A percentile compares a stretch with the other conserved stretches of the same genome.
phyloP scores from a whole-genome alignment of 2,113 vertebrate genomes.

The Pogonocichla stellata region DNA sequence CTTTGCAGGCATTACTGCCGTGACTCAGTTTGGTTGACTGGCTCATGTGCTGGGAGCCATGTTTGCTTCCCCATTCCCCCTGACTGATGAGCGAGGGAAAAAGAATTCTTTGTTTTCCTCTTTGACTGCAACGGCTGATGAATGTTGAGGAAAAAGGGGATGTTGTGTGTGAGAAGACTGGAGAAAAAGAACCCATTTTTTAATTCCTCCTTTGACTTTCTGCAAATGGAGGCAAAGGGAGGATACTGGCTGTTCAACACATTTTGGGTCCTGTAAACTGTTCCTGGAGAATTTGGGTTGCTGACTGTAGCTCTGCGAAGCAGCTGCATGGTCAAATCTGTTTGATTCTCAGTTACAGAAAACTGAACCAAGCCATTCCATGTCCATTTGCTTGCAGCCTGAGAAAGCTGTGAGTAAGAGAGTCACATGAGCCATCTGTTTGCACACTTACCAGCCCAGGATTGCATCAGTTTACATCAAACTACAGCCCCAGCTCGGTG shows the following conservation, averaged over 20 bases:
- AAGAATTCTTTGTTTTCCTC: slow-evolving; percentile 43
- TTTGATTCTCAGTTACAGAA: neutral
- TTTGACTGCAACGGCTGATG: neutral
- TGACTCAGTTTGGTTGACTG: neutral
- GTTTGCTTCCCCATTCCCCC: neutral
- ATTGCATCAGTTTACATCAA: neutral
- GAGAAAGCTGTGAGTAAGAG: slow-evolving; percentile 31
- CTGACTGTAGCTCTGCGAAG: neutral
- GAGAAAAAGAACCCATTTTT: neutral
- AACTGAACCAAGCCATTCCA: neutral
- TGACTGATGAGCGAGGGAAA: neutral
- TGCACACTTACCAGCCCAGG: neutral
- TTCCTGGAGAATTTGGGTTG: neutral
- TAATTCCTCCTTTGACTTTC: neutral
- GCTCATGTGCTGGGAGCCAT: neutral
- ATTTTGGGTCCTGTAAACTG: neutral
- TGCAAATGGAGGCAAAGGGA: neutral
- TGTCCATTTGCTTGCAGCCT: neutral
- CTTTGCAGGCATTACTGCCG: neutral
- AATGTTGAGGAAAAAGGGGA: neutral
- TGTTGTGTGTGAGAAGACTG: neutral
- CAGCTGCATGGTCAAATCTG: neutral
- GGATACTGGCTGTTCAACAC: neutral
- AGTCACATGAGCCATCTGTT: slow-evolving; percentile 29
- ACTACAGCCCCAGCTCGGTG: neutral